Base-by-base conservation (phyloP, 2,797 vertebrate genomes). In the Scleropages formosus region DNA sequence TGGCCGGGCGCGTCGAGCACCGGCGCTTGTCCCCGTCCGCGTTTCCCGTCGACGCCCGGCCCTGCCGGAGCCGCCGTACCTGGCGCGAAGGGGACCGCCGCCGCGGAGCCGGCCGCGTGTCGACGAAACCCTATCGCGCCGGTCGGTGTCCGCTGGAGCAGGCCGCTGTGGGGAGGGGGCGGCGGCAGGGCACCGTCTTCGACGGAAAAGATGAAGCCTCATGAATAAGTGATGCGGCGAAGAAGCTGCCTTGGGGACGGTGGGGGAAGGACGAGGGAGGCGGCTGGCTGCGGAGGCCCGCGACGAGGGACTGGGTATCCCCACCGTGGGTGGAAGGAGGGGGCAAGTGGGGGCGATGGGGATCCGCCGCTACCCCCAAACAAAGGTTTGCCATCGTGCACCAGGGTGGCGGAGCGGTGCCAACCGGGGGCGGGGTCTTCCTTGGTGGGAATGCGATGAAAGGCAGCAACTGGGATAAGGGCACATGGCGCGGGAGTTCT, bases 381-480 rank as follows among this genome's bases (percentile, higher is more conserved):
- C 31, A 39, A 39, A 39, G 31, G 53, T 18, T 18, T 18, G 11
- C 53, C 53, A 18, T 53, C 53, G 13, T 12, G 53, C 53, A 7
- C 12, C 49, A 18, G 53, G 53, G 53, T 12, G 18, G 12, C 3
- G 12, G 3, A 3, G 53, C 53, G 18, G 12, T 39, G 31, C 31
- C 31, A 39, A 60, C 13, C 13, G 20, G 22, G 18, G 15, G 7
- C 18, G n/a, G 9, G 69, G 22, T 16, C 39, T 75, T 47, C 70
- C 64, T 69, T 60, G 64, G 26, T 66, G 26, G 4, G 60, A 16
- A 12, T 18, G 65, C 75, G 62, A 65, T 75, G 56, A 75, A 66
- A 64, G 75, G 47, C 62, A 26, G 73, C 16, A 46, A 15, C 13
- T 20, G 44, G 72, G 2, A 63, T 62, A 73, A 73, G 62, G 10